Base-by-base conservation (phyloP, 1,140 invertebrate genomes). In the Halyomorpha halys region DNA sequence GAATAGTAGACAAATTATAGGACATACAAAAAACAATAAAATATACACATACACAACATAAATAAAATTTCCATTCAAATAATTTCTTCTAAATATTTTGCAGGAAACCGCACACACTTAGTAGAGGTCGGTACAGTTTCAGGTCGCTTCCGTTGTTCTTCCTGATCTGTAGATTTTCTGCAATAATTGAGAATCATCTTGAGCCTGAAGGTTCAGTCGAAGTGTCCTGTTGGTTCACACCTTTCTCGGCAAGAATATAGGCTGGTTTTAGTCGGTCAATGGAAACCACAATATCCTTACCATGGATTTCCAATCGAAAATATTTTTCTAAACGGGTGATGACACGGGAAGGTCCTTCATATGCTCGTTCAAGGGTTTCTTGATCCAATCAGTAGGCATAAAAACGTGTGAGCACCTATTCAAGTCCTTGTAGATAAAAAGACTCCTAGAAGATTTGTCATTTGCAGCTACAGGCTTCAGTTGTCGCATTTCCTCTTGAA, bases 311-410 rank as follows among this genome's bases (percentile, higher is more conserved):
- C 45, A 47, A 13, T 47, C 45, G 45, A 47, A 47, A 47, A 47
- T 47, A 47, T 47, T 47, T 18, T 18, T 47, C 45, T 47, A 47
- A 18, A 18, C 45, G 45, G 45, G 18, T 47, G 14, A 47, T 47
- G 45, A 16, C 45, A 47, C 45, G 18, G 23, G 45, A 61, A n/a
- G 39, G 60, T 19, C 60, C 60, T 25, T 44, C 44, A 47, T 61
- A 61, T 44, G 60, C 39, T n/a, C 2, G 34, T 30, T 44, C 18
- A 8, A 61, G 1, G 60, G 60, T 30, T 59, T 59, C 27, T 61
- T 61, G n/a, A 47, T 30, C 16, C 23, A 19, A 25, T 18, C 14
- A 18, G 15, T 21, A 4, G 34, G 6, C 19, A 34, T 27, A 23
- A 56, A 56, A 18, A 23, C 21, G 14, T 34, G 23, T 14, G 15